Evolutionary conservation across 2,113 vertebrate species (phyloP).

Genomic region (Mus musculus): DNA sequence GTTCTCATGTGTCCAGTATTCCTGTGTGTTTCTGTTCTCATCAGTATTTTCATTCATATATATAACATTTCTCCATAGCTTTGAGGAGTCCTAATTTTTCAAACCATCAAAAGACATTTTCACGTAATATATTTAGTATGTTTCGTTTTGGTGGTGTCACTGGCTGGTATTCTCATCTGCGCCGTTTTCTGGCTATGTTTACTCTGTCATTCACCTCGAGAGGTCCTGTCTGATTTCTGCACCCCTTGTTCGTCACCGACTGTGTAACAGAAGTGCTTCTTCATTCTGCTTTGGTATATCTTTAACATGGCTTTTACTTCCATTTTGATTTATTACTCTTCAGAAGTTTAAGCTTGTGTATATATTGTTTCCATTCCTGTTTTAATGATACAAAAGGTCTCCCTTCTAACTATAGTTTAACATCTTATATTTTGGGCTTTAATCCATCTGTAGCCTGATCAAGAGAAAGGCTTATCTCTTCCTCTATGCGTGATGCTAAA

Average conservation of each 20-base stretch:
- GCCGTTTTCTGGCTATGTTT: background rate
- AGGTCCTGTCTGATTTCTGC: constrained; percentile 7
- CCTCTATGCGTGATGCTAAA: background rate
- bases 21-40: background rate
- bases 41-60: background rate
- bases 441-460: constrained; percentile 51
- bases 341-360: background rate
- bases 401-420: constrained; percentile 20
- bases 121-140: background rate
- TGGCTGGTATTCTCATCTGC: background rate
- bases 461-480: constrained; percentile 34
- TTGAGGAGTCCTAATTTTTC: constrained; percentile 28
- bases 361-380: constrained; percentile 34
- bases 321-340: constrained; percentile 31
- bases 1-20: background rate
- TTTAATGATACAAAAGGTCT: constrained; percentile 42
- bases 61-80: background rate
- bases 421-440: constrained; percentile 52
- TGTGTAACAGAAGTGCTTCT: background rate
- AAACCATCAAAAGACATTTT: background rate
- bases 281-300: background rate
- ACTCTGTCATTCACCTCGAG: background rate
- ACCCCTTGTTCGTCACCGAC: background rate
- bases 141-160: background rate
- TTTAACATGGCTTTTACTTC: constrained; percentile 29